Base-by-base conservation (phyloP, 2,888 invertebrate species). In the Podotricha telesiphe region DNA sequence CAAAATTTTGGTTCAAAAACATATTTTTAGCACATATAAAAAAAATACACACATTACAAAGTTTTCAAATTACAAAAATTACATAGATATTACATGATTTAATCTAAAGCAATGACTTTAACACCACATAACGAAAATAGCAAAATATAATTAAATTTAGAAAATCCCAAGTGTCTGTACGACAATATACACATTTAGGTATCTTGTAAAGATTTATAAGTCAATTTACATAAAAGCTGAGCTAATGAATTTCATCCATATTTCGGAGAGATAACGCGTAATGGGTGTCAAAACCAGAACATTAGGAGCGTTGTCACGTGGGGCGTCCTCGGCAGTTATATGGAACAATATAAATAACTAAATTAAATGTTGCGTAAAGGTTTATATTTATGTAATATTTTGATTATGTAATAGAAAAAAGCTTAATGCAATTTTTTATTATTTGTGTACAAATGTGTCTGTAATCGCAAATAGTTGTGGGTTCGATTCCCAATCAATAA, bases 221-320 rank as follows among this genome's bases (percentile, higher is more conserved):
- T 59, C 45, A 59, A 59, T 59, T 45, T 59, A 45, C 59, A 59
- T 59, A 59, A 28, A 59, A 59, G 59, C 59, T 45, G 59, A 59
- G 59, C 17, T 61, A 61, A 67, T 45, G 42, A 61, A 61, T 51
- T 67, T 67, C 42, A 58, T 19, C 13, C 59, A 53, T 61, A 62
- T 56, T 67, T 62, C 45, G 20, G 40, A 2, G 68, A 40, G 67
- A 62, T 62, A 67, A 17, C 53, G 34, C 28, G 53, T 62, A 67
- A 68, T 58, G 64, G 50, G 58, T 58, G 64, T 68, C 56, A 64
- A 68, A 68, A 64, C 58, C 55, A 68, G 63, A 64, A 42, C 64
- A 64, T 68, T 64, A 64, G 17, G 64, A 67, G 53, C 28, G 53
- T 20, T 53, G 61, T 62, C 61, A 67, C 67, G 62, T 62, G 67